phyloP scores from a whole-genome alignment of 2,797 vertebrate genomes.

The Australoheros facetus region DNA sequence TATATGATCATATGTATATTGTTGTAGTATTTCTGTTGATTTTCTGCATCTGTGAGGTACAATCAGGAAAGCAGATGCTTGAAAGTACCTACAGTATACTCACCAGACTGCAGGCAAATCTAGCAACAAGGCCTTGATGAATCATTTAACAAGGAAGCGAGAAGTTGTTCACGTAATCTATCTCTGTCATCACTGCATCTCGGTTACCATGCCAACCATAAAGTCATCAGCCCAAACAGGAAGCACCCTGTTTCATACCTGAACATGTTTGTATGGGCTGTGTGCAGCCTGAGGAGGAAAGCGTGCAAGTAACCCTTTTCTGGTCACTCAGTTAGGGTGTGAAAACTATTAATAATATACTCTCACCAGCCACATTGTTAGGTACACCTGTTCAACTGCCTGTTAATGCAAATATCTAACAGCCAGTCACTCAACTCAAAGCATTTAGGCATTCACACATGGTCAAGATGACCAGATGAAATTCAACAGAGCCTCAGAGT shows the following conservation, averaged over 20 bases:
- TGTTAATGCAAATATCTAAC: background rate
- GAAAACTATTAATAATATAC: background rate
- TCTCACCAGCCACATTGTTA: background rate
- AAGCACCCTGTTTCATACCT: background rate
- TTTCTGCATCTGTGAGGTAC: background rate
- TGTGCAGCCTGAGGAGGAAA: background rate
- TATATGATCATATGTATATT: background rate
- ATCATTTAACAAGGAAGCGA: background rate
- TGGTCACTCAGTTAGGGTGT: background rate
- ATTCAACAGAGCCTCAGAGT: background rate
- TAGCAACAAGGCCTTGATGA: background rate
- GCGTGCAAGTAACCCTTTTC: fast-evolving
- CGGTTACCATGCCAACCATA: background rate
- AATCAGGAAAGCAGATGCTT: background rate
- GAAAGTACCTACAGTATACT: background rate
- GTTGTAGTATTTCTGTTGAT: background rate
- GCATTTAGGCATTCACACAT: background rate
- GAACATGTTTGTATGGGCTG: background rate
- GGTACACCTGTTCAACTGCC: background rate
- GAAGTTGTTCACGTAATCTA: background rate
- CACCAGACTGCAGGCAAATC: fast-evolving
- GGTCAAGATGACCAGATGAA: background rate
- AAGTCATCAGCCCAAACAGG: background rate
- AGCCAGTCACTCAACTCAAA: background rate
- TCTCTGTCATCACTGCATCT: background rate